A percentile compares a stretch with the other conserved stretches of the same genome.
phyloP scores from a whole-genome alignment of 2,797 vertebrate species.

The Staurois parvus region DNA sequence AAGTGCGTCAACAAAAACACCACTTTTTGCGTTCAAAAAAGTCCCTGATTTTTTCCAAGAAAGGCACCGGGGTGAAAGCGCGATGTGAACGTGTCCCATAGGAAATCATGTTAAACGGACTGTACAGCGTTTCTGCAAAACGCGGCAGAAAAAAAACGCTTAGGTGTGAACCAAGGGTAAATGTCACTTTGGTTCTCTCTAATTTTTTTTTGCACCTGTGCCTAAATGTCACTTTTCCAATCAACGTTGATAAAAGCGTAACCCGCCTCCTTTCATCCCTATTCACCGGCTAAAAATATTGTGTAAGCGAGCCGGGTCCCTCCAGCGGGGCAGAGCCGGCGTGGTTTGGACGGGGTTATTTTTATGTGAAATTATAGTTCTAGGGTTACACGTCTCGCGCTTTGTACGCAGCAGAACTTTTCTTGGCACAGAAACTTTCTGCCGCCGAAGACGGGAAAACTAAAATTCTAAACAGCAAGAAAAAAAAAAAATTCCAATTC shows the following conservation, averaged over 20 bases:
- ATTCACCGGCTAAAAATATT: constrained; percentile 71
- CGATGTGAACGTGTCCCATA: no score
- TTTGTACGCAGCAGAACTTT: no score
- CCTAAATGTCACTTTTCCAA: neutral
- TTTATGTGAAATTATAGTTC: constrained; percentile 85
- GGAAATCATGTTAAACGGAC: no score
- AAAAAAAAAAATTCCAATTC: neutral
- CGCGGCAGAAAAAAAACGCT: no score
- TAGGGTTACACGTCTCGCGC: constrained; percentile 73
- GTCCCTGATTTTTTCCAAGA: no score
- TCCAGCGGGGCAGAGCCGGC: constrained; percentile 66
- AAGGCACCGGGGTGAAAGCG: no score
- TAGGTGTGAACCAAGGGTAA: no score
- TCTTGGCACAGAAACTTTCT: constrained; percentile 7
- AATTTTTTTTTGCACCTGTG: neutral
- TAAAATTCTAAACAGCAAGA: no score
- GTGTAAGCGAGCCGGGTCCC: neutral
- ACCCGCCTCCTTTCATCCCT: constrained; percentile 54
- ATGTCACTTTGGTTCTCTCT: neutral
- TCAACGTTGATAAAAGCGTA: constrained; percentile 19
- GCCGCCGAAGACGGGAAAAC: neutral
- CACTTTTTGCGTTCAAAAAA: no score
- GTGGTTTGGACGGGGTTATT: constrained; percentile 77
- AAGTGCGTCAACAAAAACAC: no score
- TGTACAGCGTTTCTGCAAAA: no score